Conservation (phyloP, 2,113 vertebrate genomes). For the Sitta europaea region DNA sequence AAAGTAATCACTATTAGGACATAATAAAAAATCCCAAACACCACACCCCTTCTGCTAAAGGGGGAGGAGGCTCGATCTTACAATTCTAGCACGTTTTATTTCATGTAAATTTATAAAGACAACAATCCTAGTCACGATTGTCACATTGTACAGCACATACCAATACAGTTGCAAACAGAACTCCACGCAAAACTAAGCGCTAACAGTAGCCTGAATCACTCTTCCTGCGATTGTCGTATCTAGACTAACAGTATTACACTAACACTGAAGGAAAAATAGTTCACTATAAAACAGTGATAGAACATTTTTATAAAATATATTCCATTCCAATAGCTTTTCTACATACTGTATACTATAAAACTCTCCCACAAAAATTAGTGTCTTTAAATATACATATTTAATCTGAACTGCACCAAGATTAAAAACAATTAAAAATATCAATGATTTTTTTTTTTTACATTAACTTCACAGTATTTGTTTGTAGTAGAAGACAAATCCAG, state of each 20-base stretch:
- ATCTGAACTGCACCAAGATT: slow-evolving; percentile 55
- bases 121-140: slow-evolving; percentile 64
- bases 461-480: slow-evolving; percentile 74
- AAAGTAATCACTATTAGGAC: neutral
- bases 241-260: slow-evolving; percentile 64
- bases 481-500: slow-evolving; percentile 70
- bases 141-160: slow-evolving; percentile 68
- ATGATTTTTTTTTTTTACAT: slow-evolving; percentile 37
- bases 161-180: slow-evolving; percentile 43
- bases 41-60: neutral
- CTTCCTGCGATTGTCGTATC: slow-evolving; percentile 68
- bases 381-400: slow-evolving; percentile 64
- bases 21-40: neutral
- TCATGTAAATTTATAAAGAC: slow-evolving; percentile 67
- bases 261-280: slow-evolving; percentile 68
- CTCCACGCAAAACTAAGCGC: slow-evolving; percentile 46
- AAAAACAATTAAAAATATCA: slow-evolving; percentile 60
- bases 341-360: slow-evolving; percentile 73
- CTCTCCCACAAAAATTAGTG: slow-evolving; percentile 61
- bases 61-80: slow-evolving; percentile 9
- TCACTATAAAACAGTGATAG: slow-evolving; percentile 77
- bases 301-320: slow-evolving; percentile 77
- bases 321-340: slow-evolving; percentile 76
- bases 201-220: slow-evolving; percentile 50
- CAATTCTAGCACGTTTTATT: slow-evolving; percentile 73